Evolutionary conservation across 2,113 vertebrate species (phyloP).

Genomic region (Leuciscus idus): DNA sequence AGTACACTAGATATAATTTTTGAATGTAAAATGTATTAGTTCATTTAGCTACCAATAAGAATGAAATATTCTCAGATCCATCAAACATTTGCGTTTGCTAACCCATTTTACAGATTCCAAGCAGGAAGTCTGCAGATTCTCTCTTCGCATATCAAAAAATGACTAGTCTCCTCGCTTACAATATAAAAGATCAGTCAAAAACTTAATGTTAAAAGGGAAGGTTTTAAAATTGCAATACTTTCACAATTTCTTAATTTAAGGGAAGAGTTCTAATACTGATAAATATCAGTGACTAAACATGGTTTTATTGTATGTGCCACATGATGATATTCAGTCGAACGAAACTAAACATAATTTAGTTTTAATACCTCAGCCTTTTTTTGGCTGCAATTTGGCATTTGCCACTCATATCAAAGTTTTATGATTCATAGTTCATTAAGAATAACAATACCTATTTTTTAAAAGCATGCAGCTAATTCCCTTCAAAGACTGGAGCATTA

Average conservation of each 20-base stretch:
- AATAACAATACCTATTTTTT: background rate
- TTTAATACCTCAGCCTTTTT: conserved; percentile 1
- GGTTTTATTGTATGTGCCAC: conserved; percentile 23
- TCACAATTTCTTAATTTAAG: background rate
- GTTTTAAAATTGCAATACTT: conserved; percentile 5
- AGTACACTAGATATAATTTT: background rate
- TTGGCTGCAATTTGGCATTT: background rate
- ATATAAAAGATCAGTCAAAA: background rate
- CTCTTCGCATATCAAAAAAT: background rate
- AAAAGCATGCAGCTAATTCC: conserved; percentile 8
- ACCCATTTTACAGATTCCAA: background rate
- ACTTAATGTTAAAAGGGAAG: background rate
- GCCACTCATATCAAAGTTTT: background rate
- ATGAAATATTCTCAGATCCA: background rate
- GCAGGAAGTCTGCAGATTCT: background rate
- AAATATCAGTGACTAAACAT: background rate
- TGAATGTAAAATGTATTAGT: background rate
- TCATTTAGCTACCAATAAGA: background rate
- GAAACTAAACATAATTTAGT: background rate
- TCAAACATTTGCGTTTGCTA: background rate
- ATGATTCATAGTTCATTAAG: background rate
- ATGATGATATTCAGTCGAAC: background rate
- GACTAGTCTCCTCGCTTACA: background rate
- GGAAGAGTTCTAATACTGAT: background rate
- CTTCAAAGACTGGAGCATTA: background rate